Percentiles rank a stretch among this genome's conserved stretches.
Conservation (phyloP, 1,140 invertebrate genomes). For the Nasonia giraulti region DNA sequence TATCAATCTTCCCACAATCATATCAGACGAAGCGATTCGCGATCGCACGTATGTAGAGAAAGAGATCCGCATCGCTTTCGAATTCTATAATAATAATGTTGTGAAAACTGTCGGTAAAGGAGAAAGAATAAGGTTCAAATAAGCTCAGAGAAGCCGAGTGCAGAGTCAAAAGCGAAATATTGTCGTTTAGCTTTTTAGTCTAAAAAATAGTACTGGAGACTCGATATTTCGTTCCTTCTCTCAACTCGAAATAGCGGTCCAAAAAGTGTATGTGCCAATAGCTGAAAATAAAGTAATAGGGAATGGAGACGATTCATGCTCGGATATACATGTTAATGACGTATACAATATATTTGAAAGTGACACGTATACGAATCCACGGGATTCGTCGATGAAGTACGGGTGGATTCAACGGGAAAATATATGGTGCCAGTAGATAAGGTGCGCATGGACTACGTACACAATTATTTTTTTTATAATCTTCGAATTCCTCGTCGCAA, state of each 20-base stretch:
- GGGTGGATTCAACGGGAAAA: background rate
- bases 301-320: conserved; percentile 9
- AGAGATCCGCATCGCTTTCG: background rate
- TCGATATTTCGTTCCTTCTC: conserved; percentile 52
- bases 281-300: conserved; percentile 60
- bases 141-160: conserved; percentile 1
- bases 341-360: conserved; percentile 33
- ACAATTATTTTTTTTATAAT: conserved; percentile 70
- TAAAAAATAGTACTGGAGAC: conserved; percentile 15
- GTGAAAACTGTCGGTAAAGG: background rate
- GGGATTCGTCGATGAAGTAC: background rate
- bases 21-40: conserved; percentile 20
- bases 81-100: background rate
- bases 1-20: conserved; percentile 35
- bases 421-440: conserved; percentile 18
- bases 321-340: background rate
- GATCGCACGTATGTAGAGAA: background rate
- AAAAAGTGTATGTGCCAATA: conserved; percentile 72
- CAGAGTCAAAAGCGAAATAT: conserved; percentile 21
- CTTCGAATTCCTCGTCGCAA: conserved; percentile 47
- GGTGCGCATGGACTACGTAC: conserved; percentile 51
- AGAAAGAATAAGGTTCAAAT: background rate
- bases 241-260: conserved; percentile 63
- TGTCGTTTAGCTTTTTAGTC: conserved; percentile 47
- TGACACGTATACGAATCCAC: background rate